Evolutionary conservation across 2,888 invertebrate species (phyloP).

Genomic region (Prenolepis imparis): DNA sequence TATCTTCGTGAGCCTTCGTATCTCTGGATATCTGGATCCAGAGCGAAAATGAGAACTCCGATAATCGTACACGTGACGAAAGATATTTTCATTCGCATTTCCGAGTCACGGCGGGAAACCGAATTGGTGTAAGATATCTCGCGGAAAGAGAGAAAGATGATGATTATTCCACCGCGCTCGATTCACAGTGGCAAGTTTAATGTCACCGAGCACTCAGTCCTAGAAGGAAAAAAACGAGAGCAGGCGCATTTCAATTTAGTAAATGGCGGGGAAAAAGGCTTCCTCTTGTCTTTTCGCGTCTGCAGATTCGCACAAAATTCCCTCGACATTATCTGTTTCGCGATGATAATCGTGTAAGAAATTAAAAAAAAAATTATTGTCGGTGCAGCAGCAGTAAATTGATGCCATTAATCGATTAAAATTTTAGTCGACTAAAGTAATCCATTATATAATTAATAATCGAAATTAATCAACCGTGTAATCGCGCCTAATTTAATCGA

Average conservation of each 20-base stretch:
- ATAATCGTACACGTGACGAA: background rate
- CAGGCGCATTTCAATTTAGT: constrained; percentile 59
- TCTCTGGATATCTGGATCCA: too few relatives aligned
- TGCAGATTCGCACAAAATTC: background rate
- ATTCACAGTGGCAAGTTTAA: constrained; percentile 9
- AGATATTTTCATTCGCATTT: constrained; percentile 33
- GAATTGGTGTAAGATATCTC: constrained; percentile 26
- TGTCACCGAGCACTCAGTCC: constrained; percentile 12
- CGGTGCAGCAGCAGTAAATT: too few relatives aligned
- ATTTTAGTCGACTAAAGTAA: too few relatives aligned
- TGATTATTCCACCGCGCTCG: constrained; percentile 43
- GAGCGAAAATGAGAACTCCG: background rate
- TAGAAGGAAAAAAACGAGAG: constrained; percentile 24
- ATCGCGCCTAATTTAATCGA: too few relatives aligned
- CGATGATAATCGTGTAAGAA: background rate
- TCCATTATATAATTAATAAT: too few relatives aligned
- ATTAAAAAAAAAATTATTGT: background rate
- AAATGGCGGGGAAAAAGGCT: constrained; percentile 35
- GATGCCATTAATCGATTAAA: too few relatives aligned
- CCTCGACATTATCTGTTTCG: background rate
- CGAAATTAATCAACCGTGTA: too few relatives aligned
- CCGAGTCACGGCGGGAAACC: background rate
- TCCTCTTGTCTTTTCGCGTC: background rate
- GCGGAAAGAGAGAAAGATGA: constrained; percentile 15
- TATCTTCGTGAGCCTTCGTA: background rate